Percentiles rank a stretch among this genome's conserved stretches.
Conservation (phyloP, 1,140 invertebrate genomes). For the Brachionus angularis region DNA sequence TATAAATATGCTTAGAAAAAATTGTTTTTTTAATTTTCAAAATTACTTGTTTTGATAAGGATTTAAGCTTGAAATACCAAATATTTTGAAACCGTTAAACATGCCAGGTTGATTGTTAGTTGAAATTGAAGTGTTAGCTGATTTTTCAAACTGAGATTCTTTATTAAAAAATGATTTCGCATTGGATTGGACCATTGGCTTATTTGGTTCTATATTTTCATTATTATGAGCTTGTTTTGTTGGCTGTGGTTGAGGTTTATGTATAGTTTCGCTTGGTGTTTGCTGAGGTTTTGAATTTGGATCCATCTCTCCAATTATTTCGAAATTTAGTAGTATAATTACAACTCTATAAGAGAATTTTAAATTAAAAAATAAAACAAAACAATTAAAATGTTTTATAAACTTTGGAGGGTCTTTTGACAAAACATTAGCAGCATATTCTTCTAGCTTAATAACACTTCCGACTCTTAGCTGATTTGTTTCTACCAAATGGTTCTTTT, state of each 20-base stretch:
- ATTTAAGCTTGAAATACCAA: slow-evolving; percentile 34
- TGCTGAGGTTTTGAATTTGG: not conserved
- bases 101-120: slow-evolving; percentile 4
- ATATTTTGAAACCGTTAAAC: slow-evolving; percentile 41
- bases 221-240: slow-evolving; percentile 30
- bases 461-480: slow-evolving; percentile 15
- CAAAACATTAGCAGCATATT: slow-evolving; percentile 35
- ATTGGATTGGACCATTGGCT: not conserved
- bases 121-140: not conserved
- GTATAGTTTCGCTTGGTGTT: not conserved
- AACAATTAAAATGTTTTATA: not conserved
- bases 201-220: slow-evolving; percentile 42
- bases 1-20: not conserved
- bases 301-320: slow-evolving; percentile 38
- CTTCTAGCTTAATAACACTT: slow-evolving; percentile 39
- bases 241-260: not conserved
- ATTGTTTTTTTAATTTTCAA: not conserved
- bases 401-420: slow-evolving; percentile 44
- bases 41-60: slow-evolving; percentile 43
- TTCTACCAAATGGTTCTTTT: slow-evolving; percentile 33
- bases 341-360: slow-evolving; percentile 14
- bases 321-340: slow-evolving; percentile 40
- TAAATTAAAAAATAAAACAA: not conserved
- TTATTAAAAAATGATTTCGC: slow-evolving; percentile 18
- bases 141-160: slow-evolving; percentile 16